A percentile compares a stretch with the other conserved stretches of the same genome.
Conservation (phyloP, 2,113 vertebrate species). For the Eurypyga helias region DNA sequence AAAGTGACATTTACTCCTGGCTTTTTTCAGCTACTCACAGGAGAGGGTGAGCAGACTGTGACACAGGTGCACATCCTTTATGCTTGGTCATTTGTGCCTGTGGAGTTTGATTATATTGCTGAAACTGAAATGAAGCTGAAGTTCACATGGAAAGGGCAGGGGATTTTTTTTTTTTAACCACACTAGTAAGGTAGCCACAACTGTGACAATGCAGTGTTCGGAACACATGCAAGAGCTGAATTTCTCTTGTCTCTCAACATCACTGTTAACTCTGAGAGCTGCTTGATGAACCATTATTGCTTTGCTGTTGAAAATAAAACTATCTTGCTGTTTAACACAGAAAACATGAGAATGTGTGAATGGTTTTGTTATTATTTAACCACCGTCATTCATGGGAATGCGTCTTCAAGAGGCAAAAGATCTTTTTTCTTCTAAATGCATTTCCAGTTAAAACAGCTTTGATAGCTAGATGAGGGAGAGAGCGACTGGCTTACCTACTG, state of each 20-base stretch:
- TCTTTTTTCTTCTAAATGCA: background rate
- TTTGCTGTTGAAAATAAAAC: background rate
- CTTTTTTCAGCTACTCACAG: background rate
- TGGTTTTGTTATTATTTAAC: background rate
- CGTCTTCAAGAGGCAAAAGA: background rate
- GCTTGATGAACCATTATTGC: background rate
- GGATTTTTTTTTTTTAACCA: background rate
- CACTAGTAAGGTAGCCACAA: background rate
- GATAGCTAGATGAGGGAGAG: background rate
- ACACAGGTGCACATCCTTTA: background rate
- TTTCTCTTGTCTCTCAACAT: background rate
- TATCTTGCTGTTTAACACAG: background rate
- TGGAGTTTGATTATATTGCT: background rate
- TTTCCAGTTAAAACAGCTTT: background rate
- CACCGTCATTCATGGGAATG: background rate
- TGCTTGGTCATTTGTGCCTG: background rate
- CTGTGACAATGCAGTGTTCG: background rate
- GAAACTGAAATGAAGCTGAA: background rate
- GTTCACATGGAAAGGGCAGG: background rate
- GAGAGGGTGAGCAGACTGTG: background rate
- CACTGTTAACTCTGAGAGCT: background rate
- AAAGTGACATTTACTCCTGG: background rate
- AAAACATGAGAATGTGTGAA: background rate
- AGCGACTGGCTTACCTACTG: conserved; percentile 7
- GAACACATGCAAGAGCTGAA: background rate